Percentiles rank a stretch among this genome's conserved stretches.
Evolutionary conservation across 2,113 vertebrate species (phyloP).

Genomic region (Pangasianodon hypophthalmus): DNA sequence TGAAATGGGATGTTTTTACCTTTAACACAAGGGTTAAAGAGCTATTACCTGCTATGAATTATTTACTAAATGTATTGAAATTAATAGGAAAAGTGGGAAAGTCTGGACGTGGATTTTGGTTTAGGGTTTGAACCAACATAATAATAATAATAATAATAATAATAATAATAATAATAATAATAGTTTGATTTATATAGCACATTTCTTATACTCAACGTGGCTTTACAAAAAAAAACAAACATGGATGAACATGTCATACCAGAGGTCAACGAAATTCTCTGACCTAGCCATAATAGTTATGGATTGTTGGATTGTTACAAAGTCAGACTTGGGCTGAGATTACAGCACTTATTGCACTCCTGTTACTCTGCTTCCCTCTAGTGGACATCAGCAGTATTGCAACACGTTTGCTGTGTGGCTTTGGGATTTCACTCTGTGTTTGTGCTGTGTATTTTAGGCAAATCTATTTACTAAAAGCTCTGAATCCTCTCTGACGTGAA

Average conservation of each 20-base stretch:
- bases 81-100: not conserved
- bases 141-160: not conserved
- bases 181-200: not conserved
- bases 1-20: not conserved
- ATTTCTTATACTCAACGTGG: not conserved
- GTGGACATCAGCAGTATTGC: slow-evolving; percentile 16
- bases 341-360: slow-evolving; percentile 21
- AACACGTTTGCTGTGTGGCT: not conserved
- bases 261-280: not conserved
- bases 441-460: not conserved
- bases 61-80: not conserved
- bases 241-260: not conserved
- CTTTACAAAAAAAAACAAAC: not conserved
- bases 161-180: not conserved
- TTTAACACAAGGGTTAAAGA: not conserved
- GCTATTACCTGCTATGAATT: not conserved
- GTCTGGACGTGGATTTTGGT: not conserved
- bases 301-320: not conserved
- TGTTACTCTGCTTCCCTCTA: slow-evolving; percentile 53
- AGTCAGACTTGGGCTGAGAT: not conserved
- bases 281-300: not conserved
- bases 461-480: not conserved
- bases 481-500: not conserved
- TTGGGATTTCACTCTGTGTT: not conserved
- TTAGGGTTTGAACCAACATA: not conserved